Evolutionary conservation across 2,888 invertebrate species (phyloP).

Genomic region (Xestia c-nigrum): DNA sequence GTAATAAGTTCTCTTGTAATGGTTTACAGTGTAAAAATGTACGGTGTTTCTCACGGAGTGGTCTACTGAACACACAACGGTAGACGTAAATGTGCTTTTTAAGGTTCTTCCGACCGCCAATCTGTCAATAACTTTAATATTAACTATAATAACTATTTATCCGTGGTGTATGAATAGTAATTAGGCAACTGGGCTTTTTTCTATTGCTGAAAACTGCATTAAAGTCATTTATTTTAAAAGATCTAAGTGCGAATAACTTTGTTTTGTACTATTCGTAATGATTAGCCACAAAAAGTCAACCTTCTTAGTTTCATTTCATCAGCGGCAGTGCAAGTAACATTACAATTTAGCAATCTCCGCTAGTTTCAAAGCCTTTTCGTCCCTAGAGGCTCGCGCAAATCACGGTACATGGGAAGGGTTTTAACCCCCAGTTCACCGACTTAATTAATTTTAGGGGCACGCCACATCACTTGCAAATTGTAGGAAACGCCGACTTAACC

Average conservation of each 20-base stretch:
- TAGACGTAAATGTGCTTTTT: too few relatives aligned
- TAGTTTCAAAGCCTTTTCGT: conserved; percentile 33
- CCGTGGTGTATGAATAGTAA: too few relatives aligned
- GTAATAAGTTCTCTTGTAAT: background rate
- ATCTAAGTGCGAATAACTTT: too few relatives aligned
- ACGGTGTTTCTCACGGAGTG: too few relatives aligned
- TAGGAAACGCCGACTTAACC: conserved; percentile 52
- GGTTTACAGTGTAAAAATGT: background rate
- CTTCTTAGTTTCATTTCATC: background rate
- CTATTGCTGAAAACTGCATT: too few relatives aligned
- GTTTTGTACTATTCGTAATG: too few relatives aligned
- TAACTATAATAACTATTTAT: too few relatives aligned
- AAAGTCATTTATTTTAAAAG: too few relatives aligned
- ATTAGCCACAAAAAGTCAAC: background rate
- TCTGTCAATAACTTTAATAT: too few relatives aligned
- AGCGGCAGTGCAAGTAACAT: background rate
- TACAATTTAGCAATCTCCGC: conserved; percentile 22
- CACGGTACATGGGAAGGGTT: conserved; percentile 61
- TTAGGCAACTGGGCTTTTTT: too few relatives aligned
- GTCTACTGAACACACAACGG: too few relatives aligned
- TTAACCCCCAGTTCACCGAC: conserved; percentile 45
- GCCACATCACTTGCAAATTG: conserved; percentile 63
- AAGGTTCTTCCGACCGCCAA: too few relatives aligned
- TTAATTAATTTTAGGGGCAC: conserved; percentile 64
- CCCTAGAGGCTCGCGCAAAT: conserved; percentile 41